Evolutionary conservation across 2,797 vertebrate species (phyloP).

Genomic region (Poeciliopsis gracilis): DNA sequence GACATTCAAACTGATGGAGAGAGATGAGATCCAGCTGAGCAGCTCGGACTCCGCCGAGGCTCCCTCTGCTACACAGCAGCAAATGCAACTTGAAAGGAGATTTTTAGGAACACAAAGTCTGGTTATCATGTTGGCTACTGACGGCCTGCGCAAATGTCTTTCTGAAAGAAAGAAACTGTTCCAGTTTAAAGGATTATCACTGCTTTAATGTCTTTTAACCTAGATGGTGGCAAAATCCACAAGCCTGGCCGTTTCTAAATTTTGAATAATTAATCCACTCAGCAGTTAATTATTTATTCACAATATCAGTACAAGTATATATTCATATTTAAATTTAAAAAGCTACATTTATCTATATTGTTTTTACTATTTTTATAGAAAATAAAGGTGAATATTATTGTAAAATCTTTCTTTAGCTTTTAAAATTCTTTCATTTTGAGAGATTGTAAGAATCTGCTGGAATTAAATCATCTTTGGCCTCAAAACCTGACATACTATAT

Average conservation of each 20-base stretch:
- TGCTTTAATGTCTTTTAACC: not conserved
- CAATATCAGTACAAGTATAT: not conserved
- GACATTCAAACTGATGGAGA: slow-evolving; percentile 59
- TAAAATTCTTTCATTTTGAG: not conserved
- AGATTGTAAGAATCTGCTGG: not conserved
- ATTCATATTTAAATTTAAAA: not conserved
- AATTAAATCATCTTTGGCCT: not conserved
- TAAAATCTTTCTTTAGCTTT: not conserved
- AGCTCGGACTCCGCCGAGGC: slow-evolving; percentile 4
- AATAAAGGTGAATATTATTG: not conserved
- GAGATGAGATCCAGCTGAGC: slow-evolving; percentile 60
- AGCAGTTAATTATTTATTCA: not conserved
- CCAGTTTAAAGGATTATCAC: not conserved
- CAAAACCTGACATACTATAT: not conserved
- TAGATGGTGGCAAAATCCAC: not conserved
- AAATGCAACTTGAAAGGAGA: not conserved
- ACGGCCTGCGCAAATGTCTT: not conserved
- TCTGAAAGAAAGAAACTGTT: not conserved
- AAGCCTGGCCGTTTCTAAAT: not conserved
- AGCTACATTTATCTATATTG: not conserved
- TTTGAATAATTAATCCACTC: not conserved
- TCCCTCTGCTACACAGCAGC: slow-evolving; percentile 23
- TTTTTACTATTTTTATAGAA: not conserved
- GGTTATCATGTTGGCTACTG: not conserved
- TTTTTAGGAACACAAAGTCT: not conserved